Base-by-base conservation (phyloP, 2,888 invertebrate genomes). In the Catonia carolina region DNA sequence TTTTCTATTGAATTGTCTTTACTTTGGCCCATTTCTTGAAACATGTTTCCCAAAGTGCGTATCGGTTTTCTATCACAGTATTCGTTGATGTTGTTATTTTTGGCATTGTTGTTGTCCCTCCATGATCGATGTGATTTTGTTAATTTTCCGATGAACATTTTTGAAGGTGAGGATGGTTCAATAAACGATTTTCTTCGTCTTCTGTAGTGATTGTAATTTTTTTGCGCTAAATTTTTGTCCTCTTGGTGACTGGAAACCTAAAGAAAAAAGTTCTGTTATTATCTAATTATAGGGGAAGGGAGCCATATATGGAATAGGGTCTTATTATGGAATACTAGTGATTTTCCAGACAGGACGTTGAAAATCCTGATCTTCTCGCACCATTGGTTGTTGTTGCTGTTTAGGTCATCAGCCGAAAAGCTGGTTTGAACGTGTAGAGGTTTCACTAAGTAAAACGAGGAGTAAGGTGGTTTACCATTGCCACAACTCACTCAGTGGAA, bases 11-110 rank as follows among this genome's bases (percentile, higher is more conserved):
- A 4, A 6, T 6, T 27, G 27, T 27, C 27, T 8, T 45, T 45
- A 1, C 23, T 20, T 20, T 20, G 45, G 8, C 27, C 45, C 5
- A 14, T 45, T 23, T 45, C 45, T 14, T 45, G 23, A 14, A 45
- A 45, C 27, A 45, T 27, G 7, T 22, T 12, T 23, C 45, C 45
- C 10, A 45, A 22, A 10, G 45, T 45, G 18, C 27, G 18, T 2
- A 45, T 45, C 27, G 22, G 45, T 23, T 22, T 23, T n/a, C 27
- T 45, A 2, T 27, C 22, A 20, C 22, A 45, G 14, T 45, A 45
- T 22, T 45, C 22, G n/a, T 45, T 45, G n/a, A 45, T 45, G n/a
- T 45, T 45, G n/a, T 45, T 45, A 45, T 23, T 45, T 27, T 45
- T 45, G 8, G 45, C 18, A n/a, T 45, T 27, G 5, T 45, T 45